These are phyloP conservation scores for Sardina pilchardus DNA, from an alignment of 2,113 vertebrate genomes.

Conservation along the genomic window DNA sequence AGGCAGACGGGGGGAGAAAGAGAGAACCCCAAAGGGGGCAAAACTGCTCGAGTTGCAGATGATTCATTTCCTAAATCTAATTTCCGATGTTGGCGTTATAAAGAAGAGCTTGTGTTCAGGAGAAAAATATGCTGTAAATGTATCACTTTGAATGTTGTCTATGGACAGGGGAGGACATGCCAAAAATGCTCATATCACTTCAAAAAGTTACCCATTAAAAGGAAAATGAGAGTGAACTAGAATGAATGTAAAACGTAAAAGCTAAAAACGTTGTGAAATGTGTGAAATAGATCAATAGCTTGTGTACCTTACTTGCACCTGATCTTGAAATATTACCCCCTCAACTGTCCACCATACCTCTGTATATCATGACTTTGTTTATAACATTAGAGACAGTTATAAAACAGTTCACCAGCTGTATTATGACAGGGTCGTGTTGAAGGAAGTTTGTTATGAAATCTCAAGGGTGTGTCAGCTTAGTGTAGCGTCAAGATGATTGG, in stretches of 20 bases:
- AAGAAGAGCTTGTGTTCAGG: neutral
- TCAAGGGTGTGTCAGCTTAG: neutral
- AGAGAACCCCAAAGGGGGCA: neutral
- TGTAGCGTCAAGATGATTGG: neutral
- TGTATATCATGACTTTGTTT: neutral
- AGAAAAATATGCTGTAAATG: neutral
- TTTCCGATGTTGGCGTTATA: neutral
- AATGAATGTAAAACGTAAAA: neutral
- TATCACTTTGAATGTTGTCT: neutral
- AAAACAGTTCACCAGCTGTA: neutral
- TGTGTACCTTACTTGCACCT: neutral
- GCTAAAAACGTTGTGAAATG: neutral
- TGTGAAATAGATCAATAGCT: neutral
- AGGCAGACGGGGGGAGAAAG: neutral
- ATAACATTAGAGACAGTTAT: neutral
- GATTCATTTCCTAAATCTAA: neutral
- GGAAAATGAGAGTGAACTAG: neutral
- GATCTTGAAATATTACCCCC: neutral
- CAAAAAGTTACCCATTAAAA: no score
- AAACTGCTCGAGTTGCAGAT: neutral
- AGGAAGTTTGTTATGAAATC: constrained; percentile 7
- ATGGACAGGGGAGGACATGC: neutral
- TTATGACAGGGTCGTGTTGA: neutral
- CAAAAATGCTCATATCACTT: neutral
- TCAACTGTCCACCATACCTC: neutral